phyloP scores from a whole-genome alignment of 1,140 invertebrate genomes.

The Patella vulgata region DNA sequence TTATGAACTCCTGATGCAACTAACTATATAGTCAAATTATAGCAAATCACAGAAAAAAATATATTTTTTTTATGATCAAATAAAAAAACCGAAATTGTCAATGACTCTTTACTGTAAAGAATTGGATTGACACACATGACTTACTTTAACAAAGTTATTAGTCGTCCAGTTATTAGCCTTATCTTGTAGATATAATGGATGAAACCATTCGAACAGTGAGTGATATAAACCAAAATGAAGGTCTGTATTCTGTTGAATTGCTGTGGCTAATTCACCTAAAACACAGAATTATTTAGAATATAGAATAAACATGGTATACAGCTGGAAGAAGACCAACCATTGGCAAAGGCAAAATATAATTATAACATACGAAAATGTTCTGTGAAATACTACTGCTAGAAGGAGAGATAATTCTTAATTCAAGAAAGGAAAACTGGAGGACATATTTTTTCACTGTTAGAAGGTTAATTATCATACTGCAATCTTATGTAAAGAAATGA shows the following conservation, averaged over 20 bases:
- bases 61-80: neutral
- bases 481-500: too few species aligned
- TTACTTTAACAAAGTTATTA: slow-evolving; percentile 71
- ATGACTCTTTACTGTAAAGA: neutral
- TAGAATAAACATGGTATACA: neutral
- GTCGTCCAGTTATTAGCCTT: slow-evolving; percentile 67
- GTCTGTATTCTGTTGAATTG: neutral
- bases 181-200: slow-evolving; percentile 71
- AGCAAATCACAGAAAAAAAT: too few species aligned
- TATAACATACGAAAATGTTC: neutral
- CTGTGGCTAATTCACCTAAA: neutral
- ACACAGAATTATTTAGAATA: neutral
- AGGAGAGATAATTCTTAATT: neutral
- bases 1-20: too few species aligned
- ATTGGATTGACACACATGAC: neutral
- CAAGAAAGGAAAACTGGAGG: slow-evolving; percentile 66
- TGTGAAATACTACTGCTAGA: neutral
- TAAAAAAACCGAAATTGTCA: neutral
- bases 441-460: too few species aligned
- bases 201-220: too few species aligned
- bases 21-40: too few species aligned
- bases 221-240: slow-evolving; percentile 8
- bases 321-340: too few species aligned
- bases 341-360: too few species aligned
- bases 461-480: too few species aligned